Conservation (phyloP, 2,797 vertebrate genomes). For the Bradypodion ventrale region DNA sequence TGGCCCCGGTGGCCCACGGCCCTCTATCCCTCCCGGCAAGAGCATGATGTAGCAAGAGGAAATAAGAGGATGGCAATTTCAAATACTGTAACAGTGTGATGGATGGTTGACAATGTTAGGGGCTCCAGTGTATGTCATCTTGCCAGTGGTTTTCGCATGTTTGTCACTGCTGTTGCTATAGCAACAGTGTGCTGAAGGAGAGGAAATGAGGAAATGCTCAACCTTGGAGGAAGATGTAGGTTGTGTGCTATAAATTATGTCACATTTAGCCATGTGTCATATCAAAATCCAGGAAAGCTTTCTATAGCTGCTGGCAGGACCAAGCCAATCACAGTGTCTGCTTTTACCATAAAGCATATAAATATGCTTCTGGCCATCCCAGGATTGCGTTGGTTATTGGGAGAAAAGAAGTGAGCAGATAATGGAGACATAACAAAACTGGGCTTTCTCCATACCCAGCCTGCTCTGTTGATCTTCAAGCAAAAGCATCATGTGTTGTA, state of each 20-base stretch:
- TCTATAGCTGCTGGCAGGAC: constrained; percentile 47
- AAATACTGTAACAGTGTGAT: constrained; percentile 78
- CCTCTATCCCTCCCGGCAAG: too few species aligned
- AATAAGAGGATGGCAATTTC: constrained; percentile 83
- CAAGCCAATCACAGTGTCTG: constrained; percentile 17
- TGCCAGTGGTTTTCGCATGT: constrained; percentile 70
- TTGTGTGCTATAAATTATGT: constrained; percentile 73
- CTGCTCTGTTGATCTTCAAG: constrained; percentile 23
- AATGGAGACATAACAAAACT: constrained; percentile 43
- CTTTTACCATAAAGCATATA: constrained; percentile 56
- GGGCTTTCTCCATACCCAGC: constrained; percentile 29
- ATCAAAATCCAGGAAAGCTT: constrained; percentile 58
- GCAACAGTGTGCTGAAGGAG: constrained; percentile 76
- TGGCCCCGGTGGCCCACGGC: too few species aligned
- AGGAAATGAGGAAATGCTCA: constrained; percentile 74
- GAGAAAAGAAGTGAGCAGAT: constrained; percentile 33
- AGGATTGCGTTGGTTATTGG: constrained; percentile 47
- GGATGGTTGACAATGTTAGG: constrained; percentile 82
- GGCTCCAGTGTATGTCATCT: constrained; percentile 73
- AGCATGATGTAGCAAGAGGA: too few species aligned
- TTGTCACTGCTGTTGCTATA: constrained; percentile 77
- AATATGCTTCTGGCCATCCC: constrained; percentile 46
- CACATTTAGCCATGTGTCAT: constrained; percentile 64
- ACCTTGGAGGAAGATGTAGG: constrained; percentile 70
- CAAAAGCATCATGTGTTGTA: neutral